Evolutionary conservation across 2,797 vertebrate genomes (phyloP), one percentile per base, ranked within the genome.

Genomic region (Champsocephalus esox): DNA sequence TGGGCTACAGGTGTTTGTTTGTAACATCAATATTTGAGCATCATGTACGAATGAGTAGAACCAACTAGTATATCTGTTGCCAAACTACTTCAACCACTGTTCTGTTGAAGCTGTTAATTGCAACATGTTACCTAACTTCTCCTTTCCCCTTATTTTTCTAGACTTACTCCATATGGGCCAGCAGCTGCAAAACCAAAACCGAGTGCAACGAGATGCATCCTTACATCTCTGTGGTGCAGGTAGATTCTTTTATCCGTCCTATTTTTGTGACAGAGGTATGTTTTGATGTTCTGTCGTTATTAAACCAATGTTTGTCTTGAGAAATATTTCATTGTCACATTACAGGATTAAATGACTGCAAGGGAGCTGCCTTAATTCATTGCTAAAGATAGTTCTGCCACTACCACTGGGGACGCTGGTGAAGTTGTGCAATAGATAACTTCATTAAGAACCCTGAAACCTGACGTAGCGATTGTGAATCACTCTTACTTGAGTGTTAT

Each of bases 121-220:
- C 48, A 55, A 43, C 11, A 9, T 34, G 12, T 46, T 7, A 16
- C 12, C 34, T 51, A 84, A 56, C 41, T 12, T 55, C 12, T 66
- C 9, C 5, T 70, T 52, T 24, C 7, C 58, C 34, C n/a, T 38
- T 19, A 0, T 70, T 17, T 13, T 54, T 88, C 14, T 58, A 99
- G 98, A 97, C 95, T 0, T 99, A 99, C 76, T 99, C 98, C 17
- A 89, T 99, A 87, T 99, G 98, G 98, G 98, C 98, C 59, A 98
- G 97, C 93, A 97, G 95, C 90, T 99, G 98, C 92, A 97, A 97
- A 93, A 99, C 96, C 91, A 99, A 99, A 94, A 95, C 96, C 0
- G 96, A 98, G 72, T 99, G 98, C 93, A 99, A 99, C 76, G 96
- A 98, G 81, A 95, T 98, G 88, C 98, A 99, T 90, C 98, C 98